Evolutionary conservation across 2,888 invertebrate species (phyloP), one percentile per base, ranked within the genome.

Genomic region (Caenorhabditis angaria): DNA sequence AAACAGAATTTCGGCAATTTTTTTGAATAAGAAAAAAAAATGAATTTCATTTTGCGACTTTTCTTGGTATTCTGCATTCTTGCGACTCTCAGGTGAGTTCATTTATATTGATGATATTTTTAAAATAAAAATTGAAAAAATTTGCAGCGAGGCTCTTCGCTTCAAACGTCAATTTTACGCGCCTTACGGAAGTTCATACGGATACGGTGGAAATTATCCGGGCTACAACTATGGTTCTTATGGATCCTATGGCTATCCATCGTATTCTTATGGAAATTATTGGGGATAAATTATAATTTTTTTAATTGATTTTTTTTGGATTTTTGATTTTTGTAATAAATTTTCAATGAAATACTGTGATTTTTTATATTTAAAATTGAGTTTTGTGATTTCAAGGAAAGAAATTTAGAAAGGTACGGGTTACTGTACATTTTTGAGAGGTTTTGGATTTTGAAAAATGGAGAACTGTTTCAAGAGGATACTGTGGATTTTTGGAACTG

Each of bases 121-220:
- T 35, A n/a, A n/a, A n/a, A n/a, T n/a, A n/a, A n/a, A n/a, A n/a
- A n/a, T n/a, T n/a, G n/a, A n/a, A n/a, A n/a, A n/a, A n/a, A 51
- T 27, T 54, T 54, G 25, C 54, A 54, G 54, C 54, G 8, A 12
- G 18, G 25, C 28, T 27, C 27, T 54, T n/a, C 66, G 66, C n/a
- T 56, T 57, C 6, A 67, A 67, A 53, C 66, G 66, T n/a, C 66
- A 67, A 25, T 67, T 41, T 47, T 67, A 67, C 18, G 10, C 18
- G 3, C 27, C 54, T 8, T 54, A 54, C 18, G 54, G 12, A 5
- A n/a, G 54, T 54, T 27, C 54, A 3, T 54, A 54, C 27, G 54
- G 54, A 22, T 50, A 50, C 22, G 50, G 50, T 24, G n/a, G 6
- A 1, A 12, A 22, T 0, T 32, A 51, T 32, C 55, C 55, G 25